Evolutionary conservation across 2,797 vertebrate genomes (phyloP), one percentile per base, ranked within the genome.

Genomic region (Smutsia temminckii): DNA sequence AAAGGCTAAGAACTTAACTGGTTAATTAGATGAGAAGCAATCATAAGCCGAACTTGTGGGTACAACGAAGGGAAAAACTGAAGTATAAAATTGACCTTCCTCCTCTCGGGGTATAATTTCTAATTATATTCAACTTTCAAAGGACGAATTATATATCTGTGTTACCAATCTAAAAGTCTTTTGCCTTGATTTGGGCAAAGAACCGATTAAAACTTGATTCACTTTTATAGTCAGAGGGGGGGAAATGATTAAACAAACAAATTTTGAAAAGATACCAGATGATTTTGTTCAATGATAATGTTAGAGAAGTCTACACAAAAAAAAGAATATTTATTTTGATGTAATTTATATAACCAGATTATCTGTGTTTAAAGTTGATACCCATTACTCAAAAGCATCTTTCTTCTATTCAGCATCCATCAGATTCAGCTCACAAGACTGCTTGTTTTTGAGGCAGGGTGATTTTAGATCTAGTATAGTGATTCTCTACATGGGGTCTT

Each of bases 121-220:
- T 75, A 94, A 78, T 84, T 91, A 66, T n/a, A 81, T 92, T 77
- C 29, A 42, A 23, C 37, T 87, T 91, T 83, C 83, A 83, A 72
- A 86, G 85, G 59, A 46, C 59, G 61, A 27, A 86, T 85, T 95
- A 13, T 68, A 68, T 94, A 75, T 83, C 75, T 16, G 0, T 46
- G 2, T 68, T 74, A n/a, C 40, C 49, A 71, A 8, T 55, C 59
- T n/a, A 63, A 90, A 86, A 71, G 37, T 2, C 18, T 94, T 83
- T 90, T 85, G 49, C 63, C 79, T 80, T 71, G 49, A 46, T 80
- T 94, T 95, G 86, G n/a, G 71, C 55, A 78, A 95, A 92, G 69
- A 75, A 79, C 37, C 69, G 79, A 53, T 80, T 89, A 91, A 84
- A 96, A 91, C 29, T 14, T n/a, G 42, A 69, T 64, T 95, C 29